phyloP scores from a whole-genome alignment of 2,113 vertebrate species.

The Ardeotis arabs region DNA sequence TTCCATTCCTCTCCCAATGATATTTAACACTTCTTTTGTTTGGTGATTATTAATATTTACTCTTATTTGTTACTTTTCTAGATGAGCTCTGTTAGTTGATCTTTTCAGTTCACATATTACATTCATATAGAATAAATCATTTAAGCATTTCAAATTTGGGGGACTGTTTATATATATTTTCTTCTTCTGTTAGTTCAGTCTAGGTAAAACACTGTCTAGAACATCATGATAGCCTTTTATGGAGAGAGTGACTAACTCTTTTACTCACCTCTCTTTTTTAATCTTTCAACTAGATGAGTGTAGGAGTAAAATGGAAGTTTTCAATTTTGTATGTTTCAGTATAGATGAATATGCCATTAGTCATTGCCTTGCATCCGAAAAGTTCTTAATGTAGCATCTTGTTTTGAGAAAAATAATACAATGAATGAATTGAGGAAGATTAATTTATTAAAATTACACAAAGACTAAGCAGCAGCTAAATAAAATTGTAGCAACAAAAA shows the following conservation, averaged over 20 bases:
- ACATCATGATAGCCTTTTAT: not conserved
- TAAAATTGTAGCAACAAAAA: not conserved
- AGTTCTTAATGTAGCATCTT: not conserved
- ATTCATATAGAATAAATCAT: not conserved
- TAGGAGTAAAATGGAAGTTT: not conserved
- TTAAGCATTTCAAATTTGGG: not conserved
- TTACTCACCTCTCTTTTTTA: not conserved
- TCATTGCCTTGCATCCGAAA: not conserved
- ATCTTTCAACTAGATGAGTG: not conserved
- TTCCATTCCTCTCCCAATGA: not conserved
- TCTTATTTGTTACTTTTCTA: not conserved
- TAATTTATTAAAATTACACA: slow-evolving; percentile 1
- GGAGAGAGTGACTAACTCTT: not conserved
- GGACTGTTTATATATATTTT: not conserved
- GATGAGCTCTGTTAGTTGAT: not conserved
- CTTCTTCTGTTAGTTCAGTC: not conserved
- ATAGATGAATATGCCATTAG: not conserved
- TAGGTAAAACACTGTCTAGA: not conserved
- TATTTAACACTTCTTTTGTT: not conserved
- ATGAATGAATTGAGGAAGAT: not conserved
- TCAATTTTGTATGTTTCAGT: not conserved
- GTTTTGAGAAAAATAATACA: not conserved
- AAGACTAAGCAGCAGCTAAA: not conserved
- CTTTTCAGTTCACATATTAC: not conserved
- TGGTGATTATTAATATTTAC: not conserved